Evolutionary conservation across 37 sponge, comb jelly and placozoan species (phyloP).

Genomic region (Halichondria panicea): DNA sequence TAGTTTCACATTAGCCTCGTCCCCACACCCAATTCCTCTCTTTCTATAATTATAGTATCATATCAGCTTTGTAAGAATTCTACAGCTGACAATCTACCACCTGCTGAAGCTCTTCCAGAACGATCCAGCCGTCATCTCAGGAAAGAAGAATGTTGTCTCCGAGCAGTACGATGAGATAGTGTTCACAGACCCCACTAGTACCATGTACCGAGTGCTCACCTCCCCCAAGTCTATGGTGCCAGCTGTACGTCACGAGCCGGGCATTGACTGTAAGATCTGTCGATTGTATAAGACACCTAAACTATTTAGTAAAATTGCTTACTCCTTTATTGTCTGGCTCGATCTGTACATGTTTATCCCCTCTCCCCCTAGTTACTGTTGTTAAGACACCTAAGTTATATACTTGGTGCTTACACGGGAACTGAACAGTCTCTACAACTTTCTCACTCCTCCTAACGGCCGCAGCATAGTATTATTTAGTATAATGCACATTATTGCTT

Average conservation of each 20-base stretch:
- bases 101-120: slow-evolving; percentile 91
- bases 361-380: neutral
- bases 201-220: slow-evolving; percentile 68
- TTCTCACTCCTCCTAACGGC: too few relatives aligned
- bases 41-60: neutral
- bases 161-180: slow-evolving; percentile 95
- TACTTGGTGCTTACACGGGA: neutral
- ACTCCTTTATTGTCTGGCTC: too few relatives aligned
- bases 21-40: neutral
- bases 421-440: too few relatives aligned
- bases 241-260: slow-evolving; percentile 69
- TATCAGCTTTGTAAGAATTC: too few relatives aligned
- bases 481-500: too few relatives aligned
- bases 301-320: too few relatives aligned
- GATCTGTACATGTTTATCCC: too few relatives aligned
- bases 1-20: too few relatives aligned
- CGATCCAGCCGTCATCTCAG: slow-evolving; percentile 77
- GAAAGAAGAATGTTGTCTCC: slow-evolving; percentile 88
- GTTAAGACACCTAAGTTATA: neutral
- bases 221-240: slow-evolving; percentile 66
- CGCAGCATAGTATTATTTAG: too few relatives aligned
- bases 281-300: too few relatives aligned
- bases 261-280: slow-evolving; percentile 66
- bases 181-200: slow-evolving; percentile 88
- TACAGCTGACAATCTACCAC: slow-evolving; percentile 86